These are phyloP conservation scores for Coptodon bakossiorum DNA, from an alignment of 2,113 vertebrate species.

Conservation along the genomic window DNA sequence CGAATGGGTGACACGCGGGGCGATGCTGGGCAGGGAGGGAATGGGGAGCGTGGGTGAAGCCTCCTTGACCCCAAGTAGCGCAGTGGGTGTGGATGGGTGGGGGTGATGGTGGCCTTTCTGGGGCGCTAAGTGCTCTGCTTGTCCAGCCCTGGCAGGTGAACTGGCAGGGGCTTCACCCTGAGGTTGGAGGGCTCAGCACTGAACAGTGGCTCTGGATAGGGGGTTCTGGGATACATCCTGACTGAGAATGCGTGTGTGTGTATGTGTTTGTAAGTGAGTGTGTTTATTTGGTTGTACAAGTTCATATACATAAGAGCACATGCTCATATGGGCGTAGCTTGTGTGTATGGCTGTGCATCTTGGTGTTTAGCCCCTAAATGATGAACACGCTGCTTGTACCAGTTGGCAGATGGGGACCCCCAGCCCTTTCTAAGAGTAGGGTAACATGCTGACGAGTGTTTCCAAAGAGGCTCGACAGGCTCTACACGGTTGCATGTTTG, in stretches of 20 bases:
- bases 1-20: constrained; percentile 41
- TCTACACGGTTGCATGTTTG: constrained; percentile 6
- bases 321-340: constrained; percentile 28
- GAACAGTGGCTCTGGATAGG: constrained; percentile 45
- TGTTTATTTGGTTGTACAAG: constrained; percentile 42
- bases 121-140: constrained; percentile 61
- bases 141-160: constrained; percentile 69
- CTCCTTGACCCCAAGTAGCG: constrained; percentile 59
- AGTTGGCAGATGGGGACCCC: constrained; percentile 68
- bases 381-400: constrained; percentile 54
- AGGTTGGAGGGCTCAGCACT: constrained; percentile 58
- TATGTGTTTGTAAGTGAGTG: not conserved
- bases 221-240: constrained; percentile 35
- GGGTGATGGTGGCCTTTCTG: constrained; percentile 44
- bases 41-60: constrained; percentile 41
- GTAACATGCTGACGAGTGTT: constrained; percentile 58
- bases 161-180: constrained; percentile 72
- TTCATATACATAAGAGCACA: constrained; percentile 57
- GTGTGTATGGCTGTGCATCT: constrained; percentile 34
- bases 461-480: constrained; percentile 42
- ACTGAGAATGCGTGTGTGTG: constrained; percentile 5
- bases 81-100: constrained; percentile 35
- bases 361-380: constrained; percentile 58
- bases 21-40: constrained; percentile 28
- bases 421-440: constrained; percentile 29